These are phyloP conservation scores for Podarcis lilfordi DNA, from an alignment of 2,797 vertebrate species.

Conservation along the genomic window DNA sequence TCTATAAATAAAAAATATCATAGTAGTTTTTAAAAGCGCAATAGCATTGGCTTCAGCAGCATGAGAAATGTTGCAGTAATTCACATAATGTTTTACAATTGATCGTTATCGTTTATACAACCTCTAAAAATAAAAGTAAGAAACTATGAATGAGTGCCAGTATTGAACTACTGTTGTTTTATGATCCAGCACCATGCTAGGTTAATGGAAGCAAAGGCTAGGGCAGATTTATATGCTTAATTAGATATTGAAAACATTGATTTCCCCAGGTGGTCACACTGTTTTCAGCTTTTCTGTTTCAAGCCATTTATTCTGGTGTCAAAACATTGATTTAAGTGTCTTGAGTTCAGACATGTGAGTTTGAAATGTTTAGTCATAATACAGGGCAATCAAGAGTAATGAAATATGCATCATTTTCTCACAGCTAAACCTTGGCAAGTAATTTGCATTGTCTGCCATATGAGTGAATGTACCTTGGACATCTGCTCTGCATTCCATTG, in stretches of 20 bases:
- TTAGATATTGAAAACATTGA: not conserved
- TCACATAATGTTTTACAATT: not conserved
- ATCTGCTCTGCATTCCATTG: not conserved
- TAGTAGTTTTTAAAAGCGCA: not conserved
- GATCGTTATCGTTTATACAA: not conserved
- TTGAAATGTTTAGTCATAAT: not conserved
- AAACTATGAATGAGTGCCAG: not conserved
- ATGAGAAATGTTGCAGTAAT: constrained; percentile 10
- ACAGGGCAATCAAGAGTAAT: not conserved
- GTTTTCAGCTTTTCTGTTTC: not conserved
- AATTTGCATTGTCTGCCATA: not conserved
- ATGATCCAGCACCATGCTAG: not conserved
- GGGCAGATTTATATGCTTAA: not conserved
- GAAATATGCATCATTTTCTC: not conserved
- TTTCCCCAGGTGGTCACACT: not conserved
- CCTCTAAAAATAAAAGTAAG: constrained; percentile 16
- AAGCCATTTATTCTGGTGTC: not conserved
- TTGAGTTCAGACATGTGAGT: not conserved
- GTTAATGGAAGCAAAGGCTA: not conserved
- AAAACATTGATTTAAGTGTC: not conserved
- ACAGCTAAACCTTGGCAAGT: not conserved
- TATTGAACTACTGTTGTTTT: not conserved
- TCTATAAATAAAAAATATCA: constrained; percentile 5
- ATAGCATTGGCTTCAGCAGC: not conserved
- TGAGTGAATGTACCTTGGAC: not conserved